Base-by-base conservation (phyloP, 2,797 vertebrate genomes). In the Rhinichthys osculus region DNA sequence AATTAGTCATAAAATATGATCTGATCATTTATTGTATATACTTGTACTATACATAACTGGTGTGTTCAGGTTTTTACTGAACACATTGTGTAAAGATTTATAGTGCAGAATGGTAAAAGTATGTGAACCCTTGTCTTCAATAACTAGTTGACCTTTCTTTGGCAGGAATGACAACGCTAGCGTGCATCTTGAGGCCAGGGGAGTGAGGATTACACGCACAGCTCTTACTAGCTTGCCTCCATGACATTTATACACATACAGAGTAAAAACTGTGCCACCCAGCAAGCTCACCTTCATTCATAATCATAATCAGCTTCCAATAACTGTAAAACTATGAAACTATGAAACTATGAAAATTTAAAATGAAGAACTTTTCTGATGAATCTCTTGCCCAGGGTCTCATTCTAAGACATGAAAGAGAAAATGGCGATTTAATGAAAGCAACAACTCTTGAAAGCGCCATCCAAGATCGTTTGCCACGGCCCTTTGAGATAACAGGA, bases 391-490 rank as follows among this genome's bases (percentile, higher is more conserved):
- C 47, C 38, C 86, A 82, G 50, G 35, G 59, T 62, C 30, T 76
- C 50, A 54, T 59, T 81, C 67, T 50, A 57, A 76, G 17, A 83
- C 52, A 16, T 50, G 30, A 82, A 73, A 77, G 40, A 67, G 33
- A 59, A 84, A 82, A 87, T 82, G 70, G 74, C 44, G 64, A 47
- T 44, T 27, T 85, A 87, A 85, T 87, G 69, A 86, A 82, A 85
- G 73, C 72, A 79, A 84, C 83, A 84, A 66, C 74, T 89, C 67
- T 35, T 21, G 71, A 70, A 76, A 83, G 72, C 27, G 0, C 47
- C 82, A 77, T 67, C 57, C 21, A 23, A 69, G 74, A 84, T 78
- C 17, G 21, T 69, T 76, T n/a, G 73, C 30, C 5, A 57, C 9
- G 2, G 35, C 38, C 66, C 42, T 80, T 40, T 44, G 70, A 77